phyloP scores from a whole-genome alignment of 2,888 invertebrate species.

The Chesias legatella region DNA sequence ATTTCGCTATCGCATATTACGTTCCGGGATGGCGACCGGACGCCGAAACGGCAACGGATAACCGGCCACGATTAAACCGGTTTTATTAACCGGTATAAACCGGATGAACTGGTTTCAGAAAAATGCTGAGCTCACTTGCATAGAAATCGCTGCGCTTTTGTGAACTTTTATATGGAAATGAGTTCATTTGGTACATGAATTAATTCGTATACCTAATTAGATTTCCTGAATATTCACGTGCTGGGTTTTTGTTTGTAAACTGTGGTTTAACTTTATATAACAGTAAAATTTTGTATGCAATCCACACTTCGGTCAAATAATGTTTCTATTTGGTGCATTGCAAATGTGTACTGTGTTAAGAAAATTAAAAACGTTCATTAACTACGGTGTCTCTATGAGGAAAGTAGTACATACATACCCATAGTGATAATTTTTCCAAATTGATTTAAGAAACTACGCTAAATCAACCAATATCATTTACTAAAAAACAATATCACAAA shows the following conservation, averaged over 20 bases:
- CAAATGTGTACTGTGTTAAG: too few relatives aligned
- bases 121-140: conserved; percentile 12
- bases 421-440: too few relatives aligned
- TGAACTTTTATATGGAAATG: conserved; percentile 9
- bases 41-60: conserved; percentile 7
- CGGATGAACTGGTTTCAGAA: conserved; percentile 10
- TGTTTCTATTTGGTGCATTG: too few relatives aligned
- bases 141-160: conserved; percentile 6
- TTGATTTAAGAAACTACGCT: too few relatives aligned
- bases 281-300: too few relatives aligned
- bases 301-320: too few relatives aligned
- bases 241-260: conserved; percentile 12
- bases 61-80: conserved; percentile 5
- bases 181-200: conserved; percentile 8
- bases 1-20: neutral
- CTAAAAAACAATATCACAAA: too few relatives aligned
- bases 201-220: conserved; percentile 4
- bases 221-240: conserved; percentile 1
- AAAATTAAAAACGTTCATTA: too few relatives aligned
- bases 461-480: too few relatives aligned
- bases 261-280: conserved; percentile 10
- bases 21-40: neutral
- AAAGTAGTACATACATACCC: too few relatives aligned
- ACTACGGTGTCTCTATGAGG: too few relatives aligned
- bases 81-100: conserved; percentile 7